phyloP scores from a whole-genome alignment of 2,888 invertebrate genomes.

The Stenodera caucasica region DNA sequence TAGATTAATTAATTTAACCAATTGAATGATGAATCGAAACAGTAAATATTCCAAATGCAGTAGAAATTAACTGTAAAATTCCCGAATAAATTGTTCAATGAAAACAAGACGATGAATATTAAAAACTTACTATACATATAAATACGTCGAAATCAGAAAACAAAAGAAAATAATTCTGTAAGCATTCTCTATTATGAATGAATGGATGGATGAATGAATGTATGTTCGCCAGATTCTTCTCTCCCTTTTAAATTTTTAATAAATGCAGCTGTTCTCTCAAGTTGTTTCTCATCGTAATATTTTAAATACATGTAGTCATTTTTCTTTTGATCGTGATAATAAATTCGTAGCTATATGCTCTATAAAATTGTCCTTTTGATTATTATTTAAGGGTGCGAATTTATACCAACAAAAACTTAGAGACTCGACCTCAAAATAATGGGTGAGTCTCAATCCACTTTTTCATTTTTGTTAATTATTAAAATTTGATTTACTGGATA shows the following conservation, averaged over 20 bases:
- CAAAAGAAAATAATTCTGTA: background rate
- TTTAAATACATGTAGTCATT: too few relatives aligned
- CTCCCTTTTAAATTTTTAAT: background rate
- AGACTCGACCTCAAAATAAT: background rate
- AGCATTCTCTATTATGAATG: background rate
- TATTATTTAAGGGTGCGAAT: slow-evolving; percentile 1
- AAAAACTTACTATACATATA: background rate
- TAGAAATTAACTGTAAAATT: background rate
- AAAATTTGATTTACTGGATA: too few relatives aligned
- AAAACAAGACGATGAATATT: background rate
- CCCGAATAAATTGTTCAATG: background rate
- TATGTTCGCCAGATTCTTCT: slow-evolving; percentile 1
- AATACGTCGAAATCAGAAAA: too few relatives aligned
- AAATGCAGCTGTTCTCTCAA: slow-evolving; percentile 7
- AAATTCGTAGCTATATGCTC: background rate
- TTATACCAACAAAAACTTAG: background rate
- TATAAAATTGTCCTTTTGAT: background rate
- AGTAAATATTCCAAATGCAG: background rate
- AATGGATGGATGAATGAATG: background rate
- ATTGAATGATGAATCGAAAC: background rate
- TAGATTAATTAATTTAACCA: background rate
- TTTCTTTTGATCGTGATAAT: too few relatives aligned
- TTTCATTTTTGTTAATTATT: too few relatives aligned
- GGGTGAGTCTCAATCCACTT: background rate
- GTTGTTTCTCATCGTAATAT: too few relatives aligned